Evolutionary conservation across 2,888 invertebrate species (phyloP).

Genomic region (Phasia obesa): DNA sequence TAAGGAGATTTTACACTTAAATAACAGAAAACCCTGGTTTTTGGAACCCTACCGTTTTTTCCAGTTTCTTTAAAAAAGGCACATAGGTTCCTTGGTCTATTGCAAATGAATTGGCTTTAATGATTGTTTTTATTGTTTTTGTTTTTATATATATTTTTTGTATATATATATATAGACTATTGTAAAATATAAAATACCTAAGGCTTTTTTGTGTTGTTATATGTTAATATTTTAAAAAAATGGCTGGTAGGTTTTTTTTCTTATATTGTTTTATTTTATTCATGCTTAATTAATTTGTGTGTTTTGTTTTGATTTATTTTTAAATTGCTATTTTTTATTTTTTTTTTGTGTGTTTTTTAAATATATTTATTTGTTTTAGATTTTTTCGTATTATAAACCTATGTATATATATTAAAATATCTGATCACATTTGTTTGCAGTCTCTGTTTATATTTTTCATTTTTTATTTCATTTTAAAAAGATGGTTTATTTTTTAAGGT

Average conservation of each 20-base stretch:
- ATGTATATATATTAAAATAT: conserved; percentile 81
- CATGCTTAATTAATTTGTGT: conserved; percentile 43
- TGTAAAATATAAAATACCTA: conserved; percentile 76
- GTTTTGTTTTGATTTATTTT: conserved; percentile 53
- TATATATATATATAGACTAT: conserved; percentile 75
- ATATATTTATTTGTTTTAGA: conserved; percentile 65
- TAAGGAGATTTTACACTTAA: neutral
- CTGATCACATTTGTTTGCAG: conserved; percentile 83
- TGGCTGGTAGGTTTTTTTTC: conserved; percentile 68
- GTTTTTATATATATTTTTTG: conserved; percentile 73
- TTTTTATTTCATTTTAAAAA: conserved; percentile 69
- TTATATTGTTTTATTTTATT: conserved; percentile 40
- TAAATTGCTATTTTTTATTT: conserved; percentile 43
- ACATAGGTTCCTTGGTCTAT: conserved; percentile 74
- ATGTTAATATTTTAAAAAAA: conserved; percentile 71
- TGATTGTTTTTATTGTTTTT: conserved; percentile 77
- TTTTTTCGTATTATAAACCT: conserved; percentile 74
- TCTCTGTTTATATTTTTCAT: conserved; percentile 81
- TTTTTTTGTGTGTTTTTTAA: conserved; percentile 40
- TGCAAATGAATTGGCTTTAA: conserved; percentile 79
- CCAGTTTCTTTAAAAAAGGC: conserved; percentile 60
- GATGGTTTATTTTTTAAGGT: conserved; percentile 53
- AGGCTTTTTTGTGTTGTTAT: conserved; percentile 70
- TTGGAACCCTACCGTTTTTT: conserved; percentile 72
- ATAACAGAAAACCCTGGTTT: conserved; percentile 71